A percentile compares a stretch with the other conserved stretches of the same genome.
Evolutionary conservation across 2,113 vertebrate species (phyloP).

Genomic region (Apeltes quadracus): DNA sequence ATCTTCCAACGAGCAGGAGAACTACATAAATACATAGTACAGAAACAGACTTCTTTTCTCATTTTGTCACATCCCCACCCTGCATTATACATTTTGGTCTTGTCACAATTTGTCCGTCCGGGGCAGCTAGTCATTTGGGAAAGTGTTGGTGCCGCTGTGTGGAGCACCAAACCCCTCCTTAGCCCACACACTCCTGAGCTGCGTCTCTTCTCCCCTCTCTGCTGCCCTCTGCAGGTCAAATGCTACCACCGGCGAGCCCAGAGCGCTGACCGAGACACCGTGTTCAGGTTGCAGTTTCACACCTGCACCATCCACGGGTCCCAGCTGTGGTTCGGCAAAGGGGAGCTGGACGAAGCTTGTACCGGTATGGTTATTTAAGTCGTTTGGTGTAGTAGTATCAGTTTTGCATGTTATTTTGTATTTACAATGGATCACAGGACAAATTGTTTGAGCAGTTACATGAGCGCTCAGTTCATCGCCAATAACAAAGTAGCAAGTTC

Average conservation of each 20-base stretch:
- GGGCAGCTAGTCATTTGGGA: constrained; percentile 15
- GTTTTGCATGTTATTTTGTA: neutral
- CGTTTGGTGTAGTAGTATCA: neutral
- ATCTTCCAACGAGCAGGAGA: neutral
- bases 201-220: constrained; percentile 10
- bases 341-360: constrained; percentile 89
- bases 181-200: neutral
- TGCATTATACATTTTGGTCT: constrained; percentile 4
- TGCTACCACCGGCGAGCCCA: constrained; percentile 87
- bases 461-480: neutral
- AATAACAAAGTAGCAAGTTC: neutral
- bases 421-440: neutral
- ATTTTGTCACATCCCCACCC: neutral
- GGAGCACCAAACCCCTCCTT: neutral
- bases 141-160: constrained; percentile 27
- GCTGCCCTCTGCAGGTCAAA: constrained; percentile 84
- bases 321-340: constrained; percentile 89
- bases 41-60: neutral
- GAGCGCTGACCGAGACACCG: constrained; percentile 83
- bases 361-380: constrained; percentile 72
- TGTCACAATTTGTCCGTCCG: constrained; percentile 32
- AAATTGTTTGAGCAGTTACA: neutral
- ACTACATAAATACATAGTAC: neutral
- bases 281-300: constrained; percentile 92
- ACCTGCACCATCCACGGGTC: constrained; percentile 90